Conservation (phyloP, 2,888 invertebrate genomes). For the Conistra vaccinii region DNA sequence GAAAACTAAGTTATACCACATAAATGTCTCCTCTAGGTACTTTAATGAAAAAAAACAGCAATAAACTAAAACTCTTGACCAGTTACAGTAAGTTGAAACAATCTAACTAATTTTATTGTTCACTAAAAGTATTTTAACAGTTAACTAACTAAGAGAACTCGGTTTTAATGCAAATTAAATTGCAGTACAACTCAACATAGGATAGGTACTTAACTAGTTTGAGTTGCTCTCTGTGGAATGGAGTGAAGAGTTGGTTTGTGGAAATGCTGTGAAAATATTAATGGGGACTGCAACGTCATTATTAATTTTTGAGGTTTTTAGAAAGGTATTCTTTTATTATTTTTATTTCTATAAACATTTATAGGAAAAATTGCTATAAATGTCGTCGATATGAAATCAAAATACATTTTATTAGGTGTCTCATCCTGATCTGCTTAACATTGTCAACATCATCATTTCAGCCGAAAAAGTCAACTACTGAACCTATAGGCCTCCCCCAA, state of each 20-base stretch:
- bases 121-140: constrained; percentile 37
- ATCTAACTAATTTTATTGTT: constrained; percentile 30
- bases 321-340: too few species aligned
- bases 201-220: constrained; percentile 37
- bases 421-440: neutral
- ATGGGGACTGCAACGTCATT: too few species aligned
- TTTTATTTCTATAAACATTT: too few species aligned
- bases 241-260: constrained; percentile 3
- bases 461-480: too few species aligned
- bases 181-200: constrained; percentile 38
- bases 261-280: constrained; percentile 6
- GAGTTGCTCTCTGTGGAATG: constrained; percentile 32
- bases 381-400: neutral
- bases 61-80: neutral
- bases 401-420: neutral
- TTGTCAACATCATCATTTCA: too few species aligned
- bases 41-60: neutral
- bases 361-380: too few species aligned
- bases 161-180: constrained; percentile 54
- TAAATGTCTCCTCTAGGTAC: too few species aligned
- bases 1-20: too few species aligned
- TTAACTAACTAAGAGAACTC: constrained; percentile 23
- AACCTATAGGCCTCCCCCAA: too few species aligned
- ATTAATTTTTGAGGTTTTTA: too few species aligned
- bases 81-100: neutral